Base-by-base conservation (phyloP, 1,140 invertebrate species). In the Eupristina koningsbergeri region DNA sequence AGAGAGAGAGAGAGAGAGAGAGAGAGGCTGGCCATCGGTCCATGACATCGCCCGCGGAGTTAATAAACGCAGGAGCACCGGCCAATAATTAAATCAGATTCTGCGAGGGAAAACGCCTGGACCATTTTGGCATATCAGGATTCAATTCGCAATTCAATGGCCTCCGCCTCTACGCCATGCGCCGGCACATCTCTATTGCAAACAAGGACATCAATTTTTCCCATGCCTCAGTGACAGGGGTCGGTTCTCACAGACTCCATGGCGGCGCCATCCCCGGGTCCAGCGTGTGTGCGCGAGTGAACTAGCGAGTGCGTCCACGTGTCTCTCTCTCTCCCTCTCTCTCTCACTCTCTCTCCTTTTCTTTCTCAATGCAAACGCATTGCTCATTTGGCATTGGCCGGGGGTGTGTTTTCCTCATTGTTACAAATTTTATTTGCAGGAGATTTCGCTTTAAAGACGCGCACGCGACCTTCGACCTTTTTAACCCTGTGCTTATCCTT, bases 171-270 rank as follows among this genome's bases (percentile, higher is more conserved):
- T 91, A 89, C 88, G 90, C 91, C 92, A 91, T 91, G 91, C 89
- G 89, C 87, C 87, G 89, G 87, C 86, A 89, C 89, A 92, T 92
- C 92, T 91, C 88, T 87, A 90, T 88, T 87, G 86, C 91, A 92
- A 92, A 92, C 90, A 92, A 86, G 78, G 88, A 88, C 88, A 88
- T 89, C 88, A 89, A 91, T 89, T 92, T 92, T 92, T 92, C 92
- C 92, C 91, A 92, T 92, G 91, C 84, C 78, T 71, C 78, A 80
- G n/a, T 73, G 69, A 31, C 90, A 90, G 90, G 86, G 91, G 89
- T 90, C 91, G 91, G 89, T 90, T 92, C 91, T 92, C 91, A 89
- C 83, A 85, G 74, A 11, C 39, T 22, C 29, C 26, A 22, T 45
- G 17, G 26, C n/a, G 39, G 74, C 11, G 41, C 45, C n/a, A 31